Conservation (phyloP, 2,888 invertebrate genomes). For the Harpagoxenus sublaevis region DNA sequence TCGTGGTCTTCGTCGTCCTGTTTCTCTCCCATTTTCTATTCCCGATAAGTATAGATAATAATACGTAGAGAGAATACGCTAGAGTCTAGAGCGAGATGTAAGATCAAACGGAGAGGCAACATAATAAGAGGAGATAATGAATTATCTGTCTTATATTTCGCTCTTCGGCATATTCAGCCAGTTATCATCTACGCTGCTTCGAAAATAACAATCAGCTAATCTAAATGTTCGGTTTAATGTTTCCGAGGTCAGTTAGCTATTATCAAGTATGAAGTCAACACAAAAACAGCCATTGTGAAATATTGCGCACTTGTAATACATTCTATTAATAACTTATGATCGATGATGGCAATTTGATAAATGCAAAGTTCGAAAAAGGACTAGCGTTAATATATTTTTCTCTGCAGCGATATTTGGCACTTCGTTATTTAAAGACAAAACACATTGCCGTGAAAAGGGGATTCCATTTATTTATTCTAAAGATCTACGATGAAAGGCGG, state of each 20-base stretch:
- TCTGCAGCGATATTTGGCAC: not conserved
- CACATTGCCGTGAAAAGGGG: not conserved
- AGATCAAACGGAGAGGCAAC: not conserved
- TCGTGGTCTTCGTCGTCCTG: not conserved
- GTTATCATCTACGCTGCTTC: not conserved
- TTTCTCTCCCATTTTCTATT: not conserved
- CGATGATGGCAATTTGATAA: not conserved
- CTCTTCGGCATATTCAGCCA: not conserved
- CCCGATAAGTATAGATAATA: not conserved
- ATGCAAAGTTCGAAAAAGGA: not conserved
- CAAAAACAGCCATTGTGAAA: not conserved
- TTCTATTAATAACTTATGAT: constrained; percentile 2
- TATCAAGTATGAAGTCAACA: not conserved
- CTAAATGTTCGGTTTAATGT: not conserved
- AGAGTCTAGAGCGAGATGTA: not conserved
- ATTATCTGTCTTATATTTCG: constrained; percentile 3
- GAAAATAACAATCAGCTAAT: constrained; percentile 8
- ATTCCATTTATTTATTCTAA: not conserved
- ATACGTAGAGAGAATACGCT: constrained; percentile 2
- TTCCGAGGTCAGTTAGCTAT: not conserved
- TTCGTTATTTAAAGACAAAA: constrained; percentile 3
- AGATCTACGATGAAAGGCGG: not conserved
- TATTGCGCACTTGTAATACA: not conserved
- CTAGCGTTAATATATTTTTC: not conserved
- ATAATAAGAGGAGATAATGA: not conserved